A percentile compares a stretch with the other conserved stretches of the same genome.
Conservation (phyloP, 92 coral and sea anemone genomes). For the Siderastrea radians region DNA sequence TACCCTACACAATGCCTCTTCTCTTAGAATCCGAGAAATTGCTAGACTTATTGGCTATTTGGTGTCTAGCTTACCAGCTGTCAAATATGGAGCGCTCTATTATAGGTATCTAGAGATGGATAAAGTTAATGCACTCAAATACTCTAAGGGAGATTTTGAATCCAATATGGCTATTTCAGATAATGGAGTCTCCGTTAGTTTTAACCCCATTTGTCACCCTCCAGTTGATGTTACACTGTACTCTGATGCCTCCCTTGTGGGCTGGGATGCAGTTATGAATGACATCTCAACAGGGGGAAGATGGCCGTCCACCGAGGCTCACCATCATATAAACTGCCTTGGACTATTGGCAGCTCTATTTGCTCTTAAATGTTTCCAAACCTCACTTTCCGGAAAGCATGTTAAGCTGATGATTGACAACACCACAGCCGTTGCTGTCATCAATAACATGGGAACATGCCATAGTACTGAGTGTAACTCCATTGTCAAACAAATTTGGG, state of each 20-base stretch:
- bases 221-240: conserved; percentile 46
- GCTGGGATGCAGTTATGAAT: conserved; percentile 57
- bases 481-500: conserved; percentile 52
- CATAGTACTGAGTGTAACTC: conserved; percentile 42
- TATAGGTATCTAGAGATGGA: conserved; percentile 52
- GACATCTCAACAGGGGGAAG: conserved; percentile 52
- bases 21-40: conserved; percentile 24
- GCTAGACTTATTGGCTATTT: conserved; percentile 35
- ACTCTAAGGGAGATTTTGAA: conserved; percentile 44
- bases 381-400: conserved; percentile 54
- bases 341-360: conserved; percentile 49
- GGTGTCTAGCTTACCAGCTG: conserved; percentile 57
- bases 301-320: conserved; percentile 31
- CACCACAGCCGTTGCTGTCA: conserved; percentile 63
- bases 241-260: conserved; percentile 69
- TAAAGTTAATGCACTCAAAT: conserved; percentile 30
- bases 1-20: not conserved
- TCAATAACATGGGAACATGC: conserved; percentile 73
- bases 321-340: conserved; percentile 24
- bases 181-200: conserved; percentile 17
- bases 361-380: conserved; percentile 61
- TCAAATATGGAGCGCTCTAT: conserved; percentile 47
- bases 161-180: conserved; percentile 34
- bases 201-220: conserved; percentile 37
- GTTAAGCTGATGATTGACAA: conserved; percentile 70